These are phyloP conservation scores for Heliconius congener DNA, from an alignment of 1,140 invertebrate genomes.

Conservation along the genomic window DNA sequence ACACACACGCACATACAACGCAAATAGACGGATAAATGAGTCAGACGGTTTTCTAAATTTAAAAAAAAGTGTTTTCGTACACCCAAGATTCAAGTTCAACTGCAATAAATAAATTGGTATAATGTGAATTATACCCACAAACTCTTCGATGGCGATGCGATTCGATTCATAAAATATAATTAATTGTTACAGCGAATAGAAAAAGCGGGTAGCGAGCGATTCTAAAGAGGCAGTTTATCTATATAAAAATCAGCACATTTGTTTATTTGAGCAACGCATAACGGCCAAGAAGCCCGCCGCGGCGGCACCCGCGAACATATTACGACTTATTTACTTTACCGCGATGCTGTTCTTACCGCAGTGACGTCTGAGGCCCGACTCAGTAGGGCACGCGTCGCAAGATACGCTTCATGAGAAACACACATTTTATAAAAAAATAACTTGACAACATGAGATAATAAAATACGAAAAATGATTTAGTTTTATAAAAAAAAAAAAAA, in stretches of 20 bases:
- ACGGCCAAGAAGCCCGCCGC: slow-evolving; percentile 53
- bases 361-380: slow-evolving; percentile 64
- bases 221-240: slow-evolving; percentile 61
- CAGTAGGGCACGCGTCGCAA: slow-evolving; percentile 36
- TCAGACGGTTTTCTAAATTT: slow-evolving; percentile 5
- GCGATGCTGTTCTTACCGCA: slow-evolving; percentile 63
- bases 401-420: neutral
- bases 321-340: slow-evolving; percentile 79
- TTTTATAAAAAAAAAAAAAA: neutral
- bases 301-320: slow-evolving; percentile 75
- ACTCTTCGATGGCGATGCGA: slow-evolving; percentile 19
- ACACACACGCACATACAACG: slow-evolving; percentile 2
- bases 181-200: slow-evolving; percentile 52
- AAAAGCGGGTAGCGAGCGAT: slow-evolving; percentile 37
- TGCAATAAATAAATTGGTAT: slow-evolving; percentile 25
- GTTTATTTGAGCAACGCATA: slow-evolving; percentile 53
- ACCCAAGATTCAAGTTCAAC: neutral
- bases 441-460: neutral
- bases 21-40: slow-evolving; percentile 23
- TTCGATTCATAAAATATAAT: slow-evolving; percentile 39
- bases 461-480: neutral
- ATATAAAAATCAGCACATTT: slow-evolving; percentile 76
- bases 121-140: slow-evolving; percentile 31
- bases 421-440: neutral
- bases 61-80: slow-evolving; percentile 7